phyloP scores from a whole-genome alignment of 2,888 invertebrate genomes.

The Sisyra nigra region DNA sequence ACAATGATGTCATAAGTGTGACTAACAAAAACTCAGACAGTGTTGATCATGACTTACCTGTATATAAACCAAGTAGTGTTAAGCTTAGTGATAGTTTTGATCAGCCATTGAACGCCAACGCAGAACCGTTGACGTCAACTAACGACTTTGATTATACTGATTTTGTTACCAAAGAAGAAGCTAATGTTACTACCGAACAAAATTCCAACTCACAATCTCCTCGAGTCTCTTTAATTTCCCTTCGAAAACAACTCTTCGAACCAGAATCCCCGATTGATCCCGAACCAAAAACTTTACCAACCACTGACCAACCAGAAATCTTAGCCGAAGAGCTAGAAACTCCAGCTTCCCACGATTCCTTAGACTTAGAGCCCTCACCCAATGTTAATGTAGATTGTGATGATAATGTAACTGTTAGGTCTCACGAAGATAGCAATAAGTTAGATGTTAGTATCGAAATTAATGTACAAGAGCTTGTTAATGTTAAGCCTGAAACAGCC shows the following conservation, averaged over 20 bases:
- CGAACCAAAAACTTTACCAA: too few relatives aligned
- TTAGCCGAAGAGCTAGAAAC: background rate
- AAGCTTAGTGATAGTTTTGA: slow-evolving; percentile 10
- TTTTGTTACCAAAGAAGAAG: slow-evolving; percentile 29
- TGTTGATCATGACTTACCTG: background rate
- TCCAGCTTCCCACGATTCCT: background rate
- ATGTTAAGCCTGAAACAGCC: slow-evolving; percentile 4
- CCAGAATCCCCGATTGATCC: too few relatives aligned
- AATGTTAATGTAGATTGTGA: slow-evolving; percentile 9
- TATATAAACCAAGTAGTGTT: slow-evolving; percentile 1
- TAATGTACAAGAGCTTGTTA: slow-evolving; percentile 12
- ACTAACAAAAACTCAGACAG: background rate
- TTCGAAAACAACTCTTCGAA: too few relatives aligned
- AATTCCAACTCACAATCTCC: slow-evolving; percentile 20
- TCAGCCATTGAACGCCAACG: slow-evolving; percentile 17
- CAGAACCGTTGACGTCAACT: slow-evolving; percentile 13
- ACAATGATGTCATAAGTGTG: background rate
- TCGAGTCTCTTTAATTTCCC: slow-evolving; percentile 21
- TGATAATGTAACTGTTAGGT: background rate
- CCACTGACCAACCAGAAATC: slow-evolving; percentile 5
- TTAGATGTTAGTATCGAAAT: slow-evolving; percentile 18
- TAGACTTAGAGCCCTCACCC: background rate
- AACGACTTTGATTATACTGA: slow-evolving; percentile 17
- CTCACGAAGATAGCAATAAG: slow-evolving; percentile 17
- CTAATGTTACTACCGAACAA: slow-evolving; percentile 12